Percentiles rank a stretch among this genome's conserved stretches.
phyloP scores from a whole-genome alignment of 2,113 vertebrate genomes.

The Salvelinus fontinalis region DNA sequence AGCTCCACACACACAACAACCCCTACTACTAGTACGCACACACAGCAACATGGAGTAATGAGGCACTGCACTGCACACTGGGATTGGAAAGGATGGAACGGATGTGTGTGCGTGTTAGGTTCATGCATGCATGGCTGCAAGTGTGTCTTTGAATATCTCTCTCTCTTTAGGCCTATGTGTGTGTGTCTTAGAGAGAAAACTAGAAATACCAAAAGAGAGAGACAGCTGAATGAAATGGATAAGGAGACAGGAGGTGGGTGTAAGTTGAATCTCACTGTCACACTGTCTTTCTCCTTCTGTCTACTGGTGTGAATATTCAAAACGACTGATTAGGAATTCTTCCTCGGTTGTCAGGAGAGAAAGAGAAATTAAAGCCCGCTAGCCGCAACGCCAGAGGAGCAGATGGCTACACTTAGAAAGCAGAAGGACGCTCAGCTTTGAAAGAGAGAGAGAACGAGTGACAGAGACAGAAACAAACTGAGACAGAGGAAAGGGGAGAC shows the following conservation, averaged over 20 bases:
- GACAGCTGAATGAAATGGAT: constrained; percentile 19
- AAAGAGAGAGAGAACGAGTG: background rate
- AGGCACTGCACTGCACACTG: too few relatives aligned
- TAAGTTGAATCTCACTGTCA: constrained; percentile 41
- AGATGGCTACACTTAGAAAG: constrained; percentile 23
- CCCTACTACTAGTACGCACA: constrained; percentile 38
- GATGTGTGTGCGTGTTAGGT: too few relatives aligned
- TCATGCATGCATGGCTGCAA: too few relatives aligned
- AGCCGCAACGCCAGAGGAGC: constrained; percentile 24
- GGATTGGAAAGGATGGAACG: too few relatives aligned
- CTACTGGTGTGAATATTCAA: constrained; percentile 4
- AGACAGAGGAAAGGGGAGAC: constrained; percentile 8
- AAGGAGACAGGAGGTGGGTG: constrained; percentile 28
- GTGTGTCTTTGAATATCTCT: background rate
- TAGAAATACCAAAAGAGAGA: constrained; percentile 12
- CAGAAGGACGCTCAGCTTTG: constrained; percentile 4
- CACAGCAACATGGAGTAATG: constrained; percentile 24
- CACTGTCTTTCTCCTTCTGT: constrained; percentile 47
- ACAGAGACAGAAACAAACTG: constrained; percentile 24
- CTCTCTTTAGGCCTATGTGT: constrained; percentile 42
- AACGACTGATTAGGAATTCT: constrained; percentile 31
- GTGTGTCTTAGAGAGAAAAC: constrained; percentile 21
- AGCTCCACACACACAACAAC: constrained; percentile 31
- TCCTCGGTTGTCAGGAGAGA: constrained; percentile 27
- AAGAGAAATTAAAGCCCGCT: constrained; percentile 17